phyloP scores from a whole-genome alignment of 2,113 vertebrate species.

The Paedocypris sp. region DNA sequence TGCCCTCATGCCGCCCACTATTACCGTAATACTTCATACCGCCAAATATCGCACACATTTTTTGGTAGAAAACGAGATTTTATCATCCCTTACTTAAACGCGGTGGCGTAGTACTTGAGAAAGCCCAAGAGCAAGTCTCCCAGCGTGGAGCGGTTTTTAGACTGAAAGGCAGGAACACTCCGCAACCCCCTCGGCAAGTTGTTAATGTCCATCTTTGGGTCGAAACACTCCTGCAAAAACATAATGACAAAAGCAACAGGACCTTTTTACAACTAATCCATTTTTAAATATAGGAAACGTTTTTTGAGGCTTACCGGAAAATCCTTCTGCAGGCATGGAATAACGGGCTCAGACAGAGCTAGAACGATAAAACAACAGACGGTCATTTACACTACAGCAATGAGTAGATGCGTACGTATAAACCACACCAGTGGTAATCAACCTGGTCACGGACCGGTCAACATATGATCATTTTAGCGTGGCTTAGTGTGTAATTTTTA shows the following conservation, averaged over 20 bases:
- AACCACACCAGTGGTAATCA: too few relatives aligned
- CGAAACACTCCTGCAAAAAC: slow-evolving; percentile 73
- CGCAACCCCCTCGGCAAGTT: slow-evolving; percentile 70
- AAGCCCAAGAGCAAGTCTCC: slow-evolving; percentile 87
- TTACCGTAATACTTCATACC: too few relatives aligned
- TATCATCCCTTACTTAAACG: slow-evolving; percentile 77
- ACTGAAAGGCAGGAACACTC: slow-evolving; percentile 71
- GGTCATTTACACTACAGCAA: slow-evolving; percentile 8
- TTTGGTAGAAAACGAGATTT: neutral
- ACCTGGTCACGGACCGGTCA: too few relatives aligned
- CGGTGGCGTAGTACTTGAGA: slow-evolving; percentile 82
- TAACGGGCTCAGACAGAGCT: slow-evolving; percentile 80
- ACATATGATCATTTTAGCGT: too few relatives aligned
- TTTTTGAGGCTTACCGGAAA: slow-evolving; percentile 83
- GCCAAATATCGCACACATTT: too few relatives aligned
- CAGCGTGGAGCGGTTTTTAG: slow-evolving; percentile 77
- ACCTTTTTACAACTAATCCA: neutral
- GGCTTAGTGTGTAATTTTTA: too few relatives aligned
- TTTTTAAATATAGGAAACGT: neutral
- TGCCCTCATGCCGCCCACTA: too few relatives aligned
- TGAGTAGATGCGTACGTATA: too few relatives aligned
- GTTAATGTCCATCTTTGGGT: slow-evolving; percentile 72
- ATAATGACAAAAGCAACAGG: neutral
- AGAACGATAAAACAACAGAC: slow-evolving; percentile 35
- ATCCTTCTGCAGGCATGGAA: slow-evolving; percentile 85